Base-by-base conservation (phyloP, 2,113 vertebrate species). In the Burhinus bistriatus region DNA sequence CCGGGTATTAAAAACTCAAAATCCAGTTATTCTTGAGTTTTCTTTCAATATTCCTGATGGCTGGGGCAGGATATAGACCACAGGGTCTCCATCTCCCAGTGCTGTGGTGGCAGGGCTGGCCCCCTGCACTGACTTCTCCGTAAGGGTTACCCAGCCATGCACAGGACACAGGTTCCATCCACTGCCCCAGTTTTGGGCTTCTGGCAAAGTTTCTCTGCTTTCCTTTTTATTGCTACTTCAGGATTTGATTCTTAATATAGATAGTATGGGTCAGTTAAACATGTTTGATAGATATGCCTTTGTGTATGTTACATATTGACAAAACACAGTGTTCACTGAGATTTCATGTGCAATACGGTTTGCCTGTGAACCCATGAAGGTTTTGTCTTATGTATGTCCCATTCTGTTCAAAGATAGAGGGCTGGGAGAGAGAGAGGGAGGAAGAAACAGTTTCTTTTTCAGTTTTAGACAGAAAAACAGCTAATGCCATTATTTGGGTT, bases 391-490 rank as follows among this genome's bases (percentile, higher is more conserved):
- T 16, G 1, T 29, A 32, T 36, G 36, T 68, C 10, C n/a, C 22
- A 34, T 54, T 91, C 27, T 72, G 6, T 49, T 94, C n/a, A 78
- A 76, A 64, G 65, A 52, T 4, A 29, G 30, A 22, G 27, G 5
- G 1, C 42, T 73, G 45, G 27, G 27, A 54, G n/a, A 36, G 29
- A 47, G n/a, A 9, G 8, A 78, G 32, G 61, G 12, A 65, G 29
- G 36, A 69, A 65, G 42, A 72, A 93, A 70, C 3, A 26, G 40
- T 25, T 92, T 88, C 6, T 70, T 93, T 85, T 84, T 73, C 77
- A 52, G 38, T 80, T 96, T 91, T 85, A 77, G 75, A 84, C 95
- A 93, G 61, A 57, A 82, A 96, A 95, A 32, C 62, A 85, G 49
- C 75, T 90, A 94, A 91, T 95, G 40, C 27, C 34, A 68, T 76